Evolutionary conservation across 2,888 invertebrate species (phyloP).

Genomic region (Hydriomena furcata): DNA sequence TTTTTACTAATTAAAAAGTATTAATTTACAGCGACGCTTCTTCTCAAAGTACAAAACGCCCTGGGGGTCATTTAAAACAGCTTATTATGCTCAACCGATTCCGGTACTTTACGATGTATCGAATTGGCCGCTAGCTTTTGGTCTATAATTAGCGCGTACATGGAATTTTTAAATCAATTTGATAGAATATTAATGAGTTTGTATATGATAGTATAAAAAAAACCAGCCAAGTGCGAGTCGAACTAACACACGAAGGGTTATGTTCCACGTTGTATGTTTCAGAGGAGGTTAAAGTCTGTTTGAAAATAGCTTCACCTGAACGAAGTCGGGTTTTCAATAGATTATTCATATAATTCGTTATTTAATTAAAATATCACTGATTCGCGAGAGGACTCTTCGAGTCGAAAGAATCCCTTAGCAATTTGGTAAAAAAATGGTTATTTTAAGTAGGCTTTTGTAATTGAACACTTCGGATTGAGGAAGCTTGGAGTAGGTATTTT

Average conservation of each 20-base stretch:
- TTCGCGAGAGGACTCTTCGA: slow-evolving; percentile 1
- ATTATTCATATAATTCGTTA: slow-evolving; percentile 9
- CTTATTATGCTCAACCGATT: slow-evolving; percentile 16
- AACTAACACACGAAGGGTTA: too few relatives aligned
- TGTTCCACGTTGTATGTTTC: too few relatives aligned
- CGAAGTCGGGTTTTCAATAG: too few relatives aligned
- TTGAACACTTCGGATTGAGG: slow-evolving; percentile 3
- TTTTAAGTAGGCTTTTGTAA: slow-evolving; percentile 7
- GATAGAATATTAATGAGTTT: too few relatives aligned
- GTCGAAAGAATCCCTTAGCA: slow-evolving; percentile 9
- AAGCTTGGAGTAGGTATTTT: background rate
- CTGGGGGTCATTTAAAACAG: slow-evolving; percentile 4
- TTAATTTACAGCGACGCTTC: slow-evolving; percentile 17
- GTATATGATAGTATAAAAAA: too few relatives aligned
- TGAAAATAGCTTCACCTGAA: too few relatives aligned
- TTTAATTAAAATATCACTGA: slow-evolving; percentile 12
- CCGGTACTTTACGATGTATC: slow-evolving; percentile 8
- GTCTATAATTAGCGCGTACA: slow-evolving; percentile 6
- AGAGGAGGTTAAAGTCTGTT: too few relatives aligned
- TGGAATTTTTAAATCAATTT: background rate
- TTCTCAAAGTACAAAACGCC: slow-evolving; percentile 15
- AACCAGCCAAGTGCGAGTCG: too few relatives aligned
- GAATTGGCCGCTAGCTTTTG: slow-evolving; percentile 10
- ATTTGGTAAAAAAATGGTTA: slow-evolving; percentile 13
- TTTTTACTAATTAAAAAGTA: slow-evolving; percentile 27